Evolutionary conservation across 2,113 vertebrate species (phyloP), one percentile per base, ranked within the genome.

Genomic region (Cyanoramphus novaezelandiae): DNA sequence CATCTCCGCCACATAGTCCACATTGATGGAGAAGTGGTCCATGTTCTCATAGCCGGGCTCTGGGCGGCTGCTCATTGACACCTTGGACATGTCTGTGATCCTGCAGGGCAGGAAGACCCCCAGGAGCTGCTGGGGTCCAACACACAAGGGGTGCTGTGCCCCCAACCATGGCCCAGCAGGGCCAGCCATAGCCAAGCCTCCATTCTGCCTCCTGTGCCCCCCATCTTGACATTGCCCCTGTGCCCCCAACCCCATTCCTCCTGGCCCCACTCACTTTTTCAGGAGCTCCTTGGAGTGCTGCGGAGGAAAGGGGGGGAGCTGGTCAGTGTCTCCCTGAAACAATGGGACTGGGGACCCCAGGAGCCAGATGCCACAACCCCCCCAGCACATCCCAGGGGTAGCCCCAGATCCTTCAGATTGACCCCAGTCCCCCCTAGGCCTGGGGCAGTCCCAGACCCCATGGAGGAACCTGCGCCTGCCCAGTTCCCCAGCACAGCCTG

Each of bases 251-350:
- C 59, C 67, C 9, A 23, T 23, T 27, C 13, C 24, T 35, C 71
- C 13, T 2, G 9, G 67, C 24, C 6, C 68, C 44, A 98, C 99
- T 99, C 97, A 99, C 99, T 98, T 99, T 82, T 99, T 98, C 92
- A 99, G 98, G 49, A 99, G 97, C 62, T 98, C 98, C 94, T 98
- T 98, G 86, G 98, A 98, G 76, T 97, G 98, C 99, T 99, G 98
- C 91, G 91, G 92, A 93, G 84, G 49, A 95, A 87, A 86, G 13
- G 4, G 27, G 27, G 53, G 5, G 11, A n/a, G 16, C 9, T 78
- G 18, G 9, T 78, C 70, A 91, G 33, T 20, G 76, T 23, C 33
- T 65, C 28, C 28, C 33, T 47, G 41, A 44, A 47, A 39, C n/a
- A 28, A 25, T 13, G 25, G n/a, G 53, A 88, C 41, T 33, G 6